Conservation (phyloP, 1,140 invertebrate genomes). For the Chelonus insularis region DNA sequence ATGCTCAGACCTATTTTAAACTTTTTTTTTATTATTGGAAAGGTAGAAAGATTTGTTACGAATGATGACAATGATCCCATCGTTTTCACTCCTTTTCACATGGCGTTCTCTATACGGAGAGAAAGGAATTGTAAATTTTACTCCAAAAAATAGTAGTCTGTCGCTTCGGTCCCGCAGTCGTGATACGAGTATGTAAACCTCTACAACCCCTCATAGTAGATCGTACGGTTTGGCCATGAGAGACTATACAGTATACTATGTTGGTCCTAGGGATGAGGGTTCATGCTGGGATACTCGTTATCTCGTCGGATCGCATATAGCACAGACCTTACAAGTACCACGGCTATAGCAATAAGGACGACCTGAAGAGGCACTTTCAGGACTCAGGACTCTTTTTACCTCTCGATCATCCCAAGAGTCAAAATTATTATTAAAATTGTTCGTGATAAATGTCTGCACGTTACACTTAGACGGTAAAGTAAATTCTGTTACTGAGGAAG, state of each 20-base stretch:
- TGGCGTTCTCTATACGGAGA: no score
- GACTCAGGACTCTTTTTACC: slow-evolving; percentile 9
- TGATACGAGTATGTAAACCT: background rate
- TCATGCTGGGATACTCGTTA: slow-evolving; percentile 31
- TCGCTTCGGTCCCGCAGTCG: no score
- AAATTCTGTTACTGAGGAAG: no score
- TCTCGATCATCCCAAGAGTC: background rate
- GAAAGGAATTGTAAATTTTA: no score
- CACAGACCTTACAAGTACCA: slow-evolving; percentile 28
- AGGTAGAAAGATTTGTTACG: no score
- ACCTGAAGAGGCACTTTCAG: slow-evolving; percentile 41
- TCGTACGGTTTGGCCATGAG: slow-evolving; percentile 6
- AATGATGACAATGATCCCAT: no score
- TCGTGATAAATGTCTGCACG: no score
- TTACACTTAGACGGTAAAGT: no score
- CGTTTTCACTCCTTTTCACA: no score
- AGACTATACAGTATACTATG: background rate
- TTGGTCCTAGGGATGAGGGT: slow-evolving; percentile 24
- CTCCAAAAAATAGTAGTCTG: no score
- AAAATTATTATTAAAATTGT: background rate
- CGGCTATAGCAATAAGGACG: slow-evolving; percentile 14
- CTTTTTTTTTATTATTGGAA: no score
- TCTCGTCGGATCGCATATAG: slow-evolving; percentile 32
- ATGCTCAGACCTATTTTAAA: no score
- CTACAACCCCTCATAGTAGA: slow-evolving; percentile 2